These are phyloP conservation scores for Drosophila prosaltans DNA, from an alignment of 1,140 invertebrate genomes.

Conservation along the genomic window DNA sequence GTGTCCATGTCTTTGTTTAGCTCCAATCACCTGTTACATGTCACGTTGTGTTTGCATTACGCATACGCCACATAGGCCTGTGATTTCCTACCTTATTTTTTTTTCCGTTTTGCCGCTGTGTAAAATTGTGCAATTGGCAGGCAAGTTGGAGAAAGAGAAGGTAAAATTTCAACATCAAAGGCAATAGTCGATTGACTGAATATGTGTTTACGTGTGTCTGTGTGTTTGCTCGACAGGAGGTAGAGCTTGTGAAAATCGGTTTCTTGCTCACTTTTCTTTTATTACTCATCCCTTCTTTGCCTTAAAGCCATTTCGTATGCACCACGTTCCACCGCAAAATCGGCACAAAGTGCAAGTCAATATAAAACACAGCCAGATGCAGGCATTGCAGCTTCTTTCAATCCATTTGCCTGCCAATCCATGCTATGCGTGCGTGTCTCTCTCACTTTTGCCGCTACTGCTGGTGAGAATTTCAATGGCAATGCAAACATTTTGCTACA, in stretches of 20 bases:
- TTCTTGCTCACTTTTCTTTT: slow-evolving; percentile 17
- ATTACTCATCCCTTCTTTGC: slow-evolving; percentile 28
- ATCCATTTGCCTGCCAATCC: slow-evolving; percentile 57
- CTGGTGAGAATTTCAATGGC: slow-evolving; percentile 41
- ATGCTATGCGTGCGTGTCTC: slow-evolving; percentile 40
- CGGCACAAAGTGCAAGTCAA: slow-evolving; percentile 73
- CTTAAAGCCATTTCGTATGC: slow-evolving; percentile 66
- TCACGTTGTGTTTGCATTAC: slow-evolving; percentile 48
- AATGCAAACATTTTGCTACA: slow-evolving; percentile 48
- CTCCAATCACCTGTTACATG: slow-evolving; percentile 72
- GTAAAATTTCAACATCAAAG: slow-evolving; percentile 30
- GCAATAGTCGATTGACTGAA: neutral
- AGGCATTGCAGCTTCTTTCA: slow-evolving; percentile 37
- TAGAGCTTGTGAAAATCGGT: slow-evolving; percentile 51
- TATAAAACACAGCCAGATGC: slow-evolving; percentile 36
- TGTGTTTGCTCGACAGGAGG: slow-evolving; percentile 35
- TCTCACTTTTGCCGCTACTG: neutral
- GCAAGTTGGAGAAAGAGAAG: neutral
- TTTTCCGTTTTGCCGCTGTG: neutral
- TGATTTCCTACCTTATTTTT: neutral
- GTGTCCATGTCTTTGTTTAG: slow-evolving; percentile 24
- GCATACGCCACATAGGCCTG: slow-evolving; percentile 40
- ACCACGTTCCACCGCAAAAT: slow-evolving; percentile 33
- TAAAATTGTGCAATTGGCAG: slow-evolving; percentile 9
- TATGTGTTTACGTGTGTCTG: slow-evolving; percentile 9